Percentiles rank a stretch among this genome's conserved stretches.
Conservation (phyloP, 2,797 vertebrate genomes). For the Knipowitschia caucasica region DNA sequence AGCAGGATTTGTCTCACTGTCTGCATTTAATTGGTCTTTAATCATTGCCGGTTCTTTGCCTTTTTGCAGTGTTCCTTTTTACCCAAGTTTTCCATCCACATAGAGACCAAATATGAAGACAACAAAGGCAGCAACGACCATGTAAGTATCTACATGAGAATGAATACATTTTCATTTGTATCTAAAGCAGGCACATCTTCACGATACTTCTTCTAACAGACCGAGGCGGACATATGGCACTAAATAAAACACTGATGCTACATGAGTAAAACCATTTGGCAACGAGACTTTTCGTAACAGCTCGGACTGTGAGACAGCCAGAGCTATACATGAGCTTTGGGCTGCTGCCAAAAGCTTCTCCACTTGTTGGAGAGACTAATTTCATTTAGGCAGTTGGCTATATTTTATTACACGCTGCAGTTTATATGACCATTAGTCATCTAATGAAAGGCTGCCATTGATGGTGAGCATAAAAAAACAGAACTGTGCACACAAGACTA, state of each 20-base stretch:
- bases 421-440: slow-evolving; percentile 49
- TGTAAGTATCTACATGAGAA: slow-evolving; percentile 71
- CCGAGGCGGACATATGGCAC: slow-evolving; percentile 15
- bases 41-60: not conserved
- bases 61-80: slow-evolving; percentile 88
- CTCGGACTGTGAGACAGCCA: slow-evolving; percentile 15
- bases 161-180: slow-evolving; percentile 6
- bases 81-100: slow-evolving; percentile 95
- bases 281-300: slow-evolving; percentile 13
- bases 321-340: slow-evolving; percentile 20
- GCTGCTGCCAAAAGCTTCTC: slow-evolving; percentile 35
- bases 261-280: slow-evolving; percentile 22
- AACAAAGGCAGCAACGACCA: slow-evolving; percentile 86
- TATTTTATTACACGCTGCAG: slow-evolving; percentile 27
- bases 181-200: slow-evolving; percentile 3
- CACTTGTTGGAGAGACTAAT: slow-evolving; percentile 41
- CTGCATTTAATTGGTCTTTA: slow-evolving; percentile 27
- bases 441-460: slow-evolving; percentile 30
- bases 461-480: slow-evolving; percentile 19
- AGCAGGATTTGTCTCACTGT: slow-evolving; percentile 6
- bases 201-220: slow-evolving; percentile 6
- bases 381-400: slow-evolving; percentile 37
- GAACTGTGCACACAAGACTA: slow-evolving; percentile 11
- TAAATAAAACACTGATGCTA: slow-evolving; percentile 18
- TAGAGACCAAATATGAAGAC: slow-evolving; percentile 89